Base-by-base conservation (phyloP, 2,113 vertebrate species). In the Thamnophis sirtalis region DNA sequence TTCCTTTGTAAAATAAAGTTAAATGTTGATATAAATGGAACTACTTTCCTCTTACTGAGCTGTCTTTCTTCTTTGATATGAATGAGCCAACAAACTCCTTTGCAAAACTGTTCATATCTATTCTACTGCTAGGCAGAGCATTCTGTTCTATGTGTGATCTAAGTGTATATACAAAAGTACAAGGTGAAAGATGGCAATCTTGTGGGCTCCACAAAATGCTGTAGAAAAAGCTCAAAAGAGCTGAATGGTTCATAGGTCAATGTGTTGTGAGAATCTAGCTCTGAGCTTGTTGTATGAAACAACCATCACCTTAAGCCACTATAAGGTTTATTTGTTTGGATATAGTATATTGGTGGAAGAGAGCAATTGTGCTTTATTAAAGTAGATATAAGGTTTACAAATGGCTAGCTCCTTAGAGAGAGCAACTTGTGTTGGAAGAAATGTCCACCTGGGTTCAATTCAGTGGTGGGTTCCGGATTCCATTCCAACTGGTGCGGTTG, bases 1-100 rank as follows among this genome's bases (percentile, higher is more conserved):
- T 92, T 58, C 92, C 86, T 88, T 19, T 0, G 88, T 90, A 95
- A 95, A 96, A 96, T 95, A 94, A 86, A 89, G 92, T 87, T 54
- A 0, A 0, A 48, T 1, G 43, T 88, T 88, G 95, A 94, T 94
- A 93, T 49, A 9, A 84, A 90, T 73, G 4, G 53, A 94, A 94
- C 63, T 86, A 89, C 92, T 94, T 96, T 94, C 94, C 94, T 87
- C 91, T 88, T 3, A 17, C 84, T 80, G 7, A 26, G n/a, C 86
- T 0, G 90, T 26, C 10, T 50, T 19, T 80, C 28, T 55, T 80
- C 87, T 22, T 87, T 49, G 84, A 49, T 68, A 86, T 49, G 38
- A 13, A 26, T 0, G 58, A 84, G 60, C 87, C 88, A 68, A 1
- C 9, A 33, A 3, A 10, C 0, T 51, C 63, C 86, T 87, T 88